Base-by-base conservation (phyloP, 2,113 vertebrate genomes). In the Sinocyclocheilus grahami region DNA sequence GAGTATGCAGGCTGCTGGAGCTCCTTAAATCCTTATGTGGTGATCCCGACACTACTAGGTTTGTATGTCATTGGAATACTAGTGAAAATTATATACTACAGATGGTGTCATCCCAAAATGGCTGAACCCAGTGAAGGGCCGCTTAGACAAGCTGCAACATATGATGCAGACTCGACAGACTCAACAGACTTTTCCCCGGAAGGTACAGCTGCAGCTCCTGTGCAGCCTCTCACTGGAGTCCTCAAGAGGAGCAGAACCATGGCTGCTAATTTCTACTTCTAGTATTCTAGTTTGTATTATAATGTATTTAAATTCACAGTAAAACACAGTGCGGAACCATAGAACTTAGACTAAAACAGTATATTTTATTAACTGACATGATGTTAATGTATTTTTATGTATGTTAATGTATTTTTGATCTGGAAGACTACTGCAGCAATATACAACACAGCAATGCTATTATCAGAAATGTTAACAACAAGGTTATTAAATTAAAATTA, bases 41-140 rank as follows among this genome's bases (percentile, higher is more conserved):
- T 81, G 5, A 14, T 76, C 51, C 5, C 86, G 22, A 0, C 92
- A 3, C 30, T 78, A 0, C 20, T 88, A 0, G 3, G 0, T 0
- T 12, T 86, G 46, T 92, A 94, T 2, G 0, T 90, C 0, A 0
- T 79, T 0, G 95, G 94, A 5, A 86, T 93, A 5, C 0, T 88
- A 0, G 1, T 90, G 0, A 93, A 90, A 76, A 0, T 90, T 0
- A 5, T 92, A 0, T 94, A 95, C 22, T 94, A 94, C 46, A 69
- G 6, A 7, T 69, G 0, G 58, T 89, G 0, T 51, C 93, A 94
- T 85, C 93, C 94, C 1, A 94, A n/a, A 58, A n/a, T 10, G n/a
- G 24, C 0, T 72, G 37, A 74, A 37, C 22, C 27, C 3, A 12
- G 5, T 62, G 4, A 33, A 86, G 10, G 1, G 20, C n/a, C 27